These are phyloP conservation scores for Scomber japonicus DNA, from an alignment of 2,113 vertebrate species.

Conservation along the genomic window DNA sequence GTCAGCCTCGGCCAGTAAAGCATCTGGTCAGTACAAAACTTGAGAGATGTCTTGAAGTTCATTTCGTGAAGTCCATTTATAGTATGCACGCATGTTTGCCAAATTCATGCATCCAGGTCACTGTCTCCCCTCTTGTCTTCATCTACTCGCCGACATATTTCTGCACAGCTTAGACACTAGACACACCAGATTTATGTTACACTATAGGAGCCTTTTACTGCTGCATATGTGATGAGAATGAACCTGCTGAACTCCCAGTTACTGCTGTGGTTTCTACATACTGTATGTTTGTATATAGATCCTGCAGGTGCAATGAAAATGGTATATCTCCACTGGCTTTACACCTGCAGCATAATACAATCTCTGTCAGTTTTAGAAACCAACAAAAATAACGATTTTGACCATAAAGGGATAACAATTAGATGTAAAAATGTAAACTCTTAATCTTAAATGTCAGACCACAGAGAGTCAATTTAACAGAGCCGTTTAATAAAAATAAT, in stretches of 20 bases:
- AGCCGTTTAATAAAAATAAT: not conserved
- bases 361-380: not conserved
- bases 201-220: not conserved
- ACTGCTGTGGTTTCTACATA: not conserved
- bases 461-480: not conserved
- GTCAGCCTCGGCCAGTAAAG: conserved; percentile 33
- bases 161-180: conserved; percentile 1
- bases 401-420: not conserved
- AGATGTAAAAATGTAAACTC: not conserved
- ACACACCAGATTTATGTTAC: not conserved
- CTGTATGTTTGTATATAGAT: not conserved
- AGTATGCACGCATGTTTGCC: conserved; percentile 14
- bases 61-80: conserved; percentile 25
- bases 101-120: conserved; percentile 41
- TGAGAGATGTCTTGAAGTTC: conserved; percentile 39
- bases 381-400: not conserved
- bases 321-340: too few relatives aligned
- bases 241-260: conserved; percentile 4
- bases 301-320: too few relatives aligned
- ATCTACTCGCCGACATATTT: conserved; percentile 36
- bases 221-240: conserved; percentile 1
- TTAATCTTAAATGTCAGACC: too few relatives aligned
- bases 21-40: conserved; percentile 42
- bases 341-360: too few relatives aligned
- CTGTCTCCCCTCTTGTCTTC: not conserved